Evolutionary conservation across 1,140 invertebrate species (phyloP).

Genomic region (Caerostris extrusa): DNA sequence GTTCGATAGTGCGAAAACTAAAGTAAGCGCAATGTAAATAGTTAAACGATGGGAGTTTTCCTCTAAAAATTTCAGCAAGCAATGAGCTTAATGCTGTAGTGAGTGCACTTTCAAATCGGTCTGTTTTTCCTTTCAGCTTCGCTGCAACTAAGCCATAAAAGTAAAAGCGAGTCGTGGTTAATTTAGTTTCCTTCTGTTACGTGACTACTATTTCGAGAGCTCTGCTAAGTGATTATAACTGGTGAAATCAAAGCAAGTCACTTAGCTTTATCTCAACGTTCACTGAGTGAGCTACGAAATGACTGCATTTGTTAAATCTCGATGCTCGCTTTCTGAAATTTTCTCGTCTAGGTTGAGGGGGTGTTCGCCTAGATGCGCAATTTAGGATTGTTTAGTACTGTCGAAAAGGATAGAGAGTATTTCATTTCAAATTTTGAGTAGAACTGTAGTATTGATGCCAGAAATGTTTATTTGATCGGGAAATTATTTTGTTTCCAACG

Average conservation of each 20-base stretch:
- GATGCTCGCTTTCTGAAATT: neutral
- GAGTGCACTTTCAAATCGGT: neutral
- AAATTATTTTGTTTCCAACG: too few relatives aligned
- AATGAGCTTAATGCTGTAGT: neutral
- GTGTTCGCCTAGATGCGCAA: neutral
- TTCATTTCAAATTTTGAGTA: neutral
- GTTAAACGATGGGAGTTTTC: neutral
- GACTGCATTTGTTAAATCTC: slow-evolving; percentile 18
- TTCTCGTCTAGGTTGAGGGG: neutral
- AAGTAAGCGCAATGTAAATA: neutral
- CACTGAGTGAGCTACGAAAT: slow-evolving; percentile 25
- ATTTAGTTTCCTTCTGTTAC: slow-evolving; percentile 31
- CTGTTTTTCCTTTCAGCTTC: neutral
- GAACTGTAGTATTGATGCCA: too few relatives aligned
- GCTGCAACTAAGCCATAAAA: slow-evolving; percentile 16
- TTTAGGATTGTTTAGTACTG: neutral
- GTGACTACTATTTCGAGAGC: slow-evolving; percentile 14
- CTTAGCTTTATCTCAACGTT: slow-evolving; percentile 9
- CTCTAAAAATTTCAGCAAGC: slow-evolving; percentile 18
- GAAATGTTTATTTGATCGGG: too few relatives aligned
- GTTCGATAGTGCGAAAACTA: neutral
- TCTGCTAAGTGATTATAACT: slow-evolving; percentile 31
- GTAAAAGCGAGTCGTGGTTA: slow-evolving; percentile 21
- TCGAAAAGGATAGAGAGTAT: neutral
- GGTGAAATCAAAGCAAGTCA: slow-evolving; percentile 9